Evolutionary conservation across 2,113 vertebrate genomes (phyloP).

Genomic region (Mesoclemmys tuberculata): DNA sequence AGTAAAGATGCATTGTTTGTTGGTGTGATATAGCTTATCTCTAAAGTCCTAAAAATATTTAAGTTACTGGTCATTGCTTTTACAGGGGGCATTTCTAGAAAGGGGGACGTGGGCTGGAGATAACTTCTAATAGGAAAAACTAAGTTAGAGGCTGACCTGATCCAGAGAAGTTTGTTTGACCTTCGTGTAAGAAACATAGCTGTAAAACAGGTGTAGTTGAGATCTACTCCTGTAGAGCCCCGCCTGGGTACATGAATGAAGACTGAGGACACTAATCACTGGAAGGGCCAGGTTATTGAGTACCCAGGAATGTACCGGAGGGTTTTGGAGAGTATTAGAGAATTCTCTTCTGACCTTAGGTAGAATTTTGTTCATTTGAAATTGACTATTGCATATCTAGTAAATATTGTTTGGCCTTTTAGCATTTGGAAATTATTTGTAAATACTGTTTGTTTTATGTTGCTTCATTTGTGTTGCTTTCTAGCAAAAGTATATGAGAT

Average conservation of each 20-base stretch:
- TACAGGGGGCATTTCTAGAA: background rate
- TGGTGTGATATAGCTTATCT: background rate
- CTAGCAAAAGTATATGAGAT: background rate
- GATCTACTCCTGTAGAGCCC: background rate
- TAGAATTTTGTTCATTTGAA: background rate
- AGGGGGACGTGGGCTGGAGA: background rate
- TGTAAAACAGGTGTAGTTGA: background rate
- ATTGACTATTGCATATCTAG: rapidly evolving
- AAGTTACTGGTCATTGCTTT: background rate
- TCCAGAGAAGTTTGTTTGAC: background rate
- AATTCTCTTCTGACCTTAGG: background rate
- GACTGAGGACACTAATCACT: background rate
- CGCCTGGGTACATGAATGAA: background rate
- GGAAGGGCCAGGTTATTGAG: background rate
- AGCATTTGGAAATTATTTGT: background rate
- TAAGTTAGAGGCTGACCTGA: background rate
- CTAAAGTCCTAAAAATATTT: background rate
- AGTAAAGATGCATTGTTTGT: background rate
- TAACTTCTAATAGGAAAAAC: background rate
- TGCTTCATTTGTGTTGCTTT: background rate
- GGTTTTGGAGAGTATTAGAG: background rate
- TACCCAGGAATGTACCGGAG: background rate
- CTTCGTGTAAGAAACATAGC: background rate
- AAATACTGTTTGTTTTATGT: background rate
- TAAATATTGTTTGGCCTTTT: background rate